Evolutionary conservation across 2,888 invertebrate species (phyloP), one percentile per base, ranked within the genome.

Genomic region (Agriopis aurantiaria): DNA sequence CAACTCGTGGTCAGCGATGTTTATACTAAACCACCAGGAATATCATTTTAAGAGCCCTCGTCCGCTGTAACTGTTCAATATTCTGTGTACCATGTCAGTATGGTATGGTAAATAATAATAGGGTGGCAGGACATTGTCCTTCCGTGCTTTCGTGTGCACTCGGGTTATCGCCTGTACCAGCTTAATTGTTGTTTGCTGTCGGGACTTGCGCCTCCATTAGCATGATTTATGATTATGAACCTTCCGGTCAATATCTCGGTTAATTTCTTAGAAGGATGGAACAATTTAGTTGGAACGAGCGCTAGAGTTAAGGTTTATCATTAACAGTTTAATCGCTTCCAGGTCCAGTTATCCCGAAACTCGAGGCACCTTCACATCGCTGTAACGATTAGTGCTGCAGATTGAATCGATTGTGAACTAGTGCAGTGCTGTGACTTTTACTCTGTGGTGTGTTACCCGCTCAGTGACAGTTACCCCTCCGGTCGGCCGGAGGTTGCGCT

Each of bases 121-220:
- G 91, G 91, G 89, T 82, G 86, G 86, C 76, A 84, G 70, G 66
- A 85, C 90, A 80, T 89, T 89, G 90, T 87, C 90, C 92, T 88
- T 87, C 86, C 88, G 84, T 81, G 78, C 78, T 82, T 82, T 78
- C 73, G 63, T 74, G 74, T 74, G 73, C 60, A 56, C 61, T 60
- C 61, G 65, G 45, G 70, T 68, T 66, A 70, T 68, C 71, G 73
- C 75, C 68, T 74, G 69, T 74, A 45, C 67, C 49, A 46, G 23
- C 68, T 73, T 78, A 75, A 77, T 75, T 73, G 73, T 63, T 59
- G 75, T 75, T 68, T 55, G 70, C 65, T 68, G 75, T 65, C 69
- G 12, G 56, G 63, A 71, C 65, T 55, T 57, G 48, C 46, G 65
- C 65, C 71, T 66, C 60, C 65, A 72, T 72, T 71, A 67, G 65